Evolutionary conservation across 2,888 invertebrate genomes (phyloP).

Genomic region (Sphaeridia pumilis): DNA sequence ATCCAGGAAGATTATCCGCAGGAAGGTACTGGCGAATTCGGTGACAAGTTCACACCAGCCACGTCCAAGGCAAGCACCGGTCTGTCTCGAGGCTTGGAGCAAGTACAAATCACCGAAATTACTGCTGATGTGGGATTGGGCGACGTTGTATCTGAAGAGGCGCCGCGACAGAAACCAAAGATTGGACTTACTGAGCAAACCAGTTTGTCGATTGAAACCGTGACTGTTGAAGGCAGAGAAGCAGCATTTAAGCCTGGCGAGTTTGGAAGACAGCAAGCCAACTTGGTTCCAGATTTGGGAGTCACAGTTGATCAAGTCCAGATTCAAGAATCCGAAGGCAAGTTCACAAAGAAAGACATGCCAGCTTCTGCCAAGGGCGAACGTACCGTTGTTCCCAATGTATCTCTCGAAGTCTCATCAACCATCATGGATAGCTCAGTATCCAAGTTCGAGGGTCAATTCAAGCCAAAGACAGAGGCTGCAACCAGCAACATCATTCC

Average conservation of each 20-base stretch:
- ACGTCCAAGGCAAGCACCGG: conserved; percentile 7
- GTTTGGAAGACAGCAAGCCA: conserved; percentile 6
- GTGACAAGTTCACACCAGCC: conserved; percentile 4
- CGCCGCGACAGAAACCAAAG: conserved; percentile 1
- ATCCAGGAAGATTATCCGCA: neutral
- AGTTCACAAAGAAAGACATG: conserved; percentile 2
- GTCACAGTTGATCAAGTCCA: conserved; percentile 2
- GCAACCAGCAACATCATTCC: neutral
- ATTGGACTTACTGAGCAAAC: conserved; percentile 8
- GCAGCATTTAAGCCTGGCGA: conserved; percentile 11
- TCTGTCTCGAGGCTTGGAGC: conserved; percentile 3
- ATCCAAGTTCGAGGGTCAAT: conserved; percentile 5
- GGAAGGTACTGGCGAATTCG: conserved; percentile 10
- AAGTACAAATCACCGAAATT: conserved; percentile 12
- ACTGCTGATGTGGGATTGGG: conserved; percentile 8
- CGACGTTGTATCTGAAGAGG: conserved; percentile 7
- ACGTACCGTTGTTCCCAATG: conserved; percentile 6
- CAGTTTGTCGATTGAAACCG: conserved; percentile 4
- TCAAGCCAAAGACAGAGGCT: conserved; percentile 11
- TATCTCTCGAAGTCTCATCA: neutral
- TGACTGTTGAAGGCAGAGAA: conserved; percentile 4
- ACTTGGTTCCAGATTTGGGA: conserved; percentile 4
- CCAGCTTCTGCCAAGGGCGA: conserved; percentile 2
- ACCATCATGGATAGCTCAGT: conserved; percentile 2
- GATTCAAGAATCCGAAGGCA: conserved; percentile 7